Evolutionary conservation across 92 coral and sea anemone species (phyloP).

Genomic region (Umimayanthus kanabou): DNA sequence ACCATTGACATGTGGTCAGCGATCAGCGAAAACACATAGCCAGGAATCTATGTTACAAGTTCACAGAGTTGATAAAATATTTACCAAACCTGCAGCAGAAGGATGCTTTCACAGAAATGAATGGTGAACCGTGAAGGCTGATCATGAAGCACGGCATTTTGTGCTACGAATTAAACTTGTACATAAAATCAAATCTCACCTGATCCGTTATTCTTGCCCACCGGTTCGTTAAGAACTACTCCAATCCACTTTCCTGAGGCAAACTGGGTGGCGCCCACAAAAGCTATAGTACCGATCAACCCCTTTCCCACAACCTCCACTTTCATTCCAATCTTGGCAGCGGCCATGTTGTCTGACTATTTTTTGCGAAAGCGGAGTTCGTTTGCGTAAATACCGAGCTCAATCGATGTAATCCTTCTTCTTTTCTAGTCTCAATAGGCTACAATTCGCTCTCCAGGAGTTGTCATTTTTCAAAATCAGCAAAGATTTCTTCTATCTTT

Average conservation of each 20-base stretch:
- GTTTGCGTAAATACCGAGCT: not conserved
- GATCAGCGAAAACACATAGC: not conserved
- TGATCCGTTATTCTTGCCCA: conserved; percentile 98
- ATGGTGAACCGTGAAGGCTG: no score
- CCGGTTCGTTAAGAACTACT: conserved; percentile 87
- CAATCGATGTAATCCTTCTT: not conserved
- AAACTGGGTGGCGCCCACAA: conserved; percentile 95
- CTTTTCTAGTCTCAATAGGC: not conserved
- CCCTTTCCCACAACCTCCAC: conserved; percentile 90
- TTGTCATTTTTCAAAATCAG: not conserved
- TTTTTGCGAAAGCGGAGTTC: not conserved
- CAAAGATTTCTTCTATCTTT: not conserved
- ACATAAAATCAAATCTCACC: conserved; percentile 52
- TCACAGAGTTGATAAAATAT: not conserved
- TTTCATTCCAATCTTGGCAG: conserved; percentile 80
- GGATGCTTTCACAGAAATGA: not conserved
- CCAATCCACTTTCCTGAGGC: conserved; percentile 99
- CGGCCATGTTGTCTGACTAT: conserved; percentile 48
- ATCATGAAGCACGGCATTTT: not conserved
- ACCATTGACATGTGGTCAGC: no score
- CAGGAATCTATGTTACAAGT: not conserved
- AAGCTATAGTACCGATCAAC: conserved; percentile 87
- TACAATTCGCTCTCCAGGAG: not conserved
- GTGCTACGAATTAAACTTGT: not conserved
- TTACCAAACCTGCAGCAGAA: not conserved